Evolutionary conservation across 2,888 invertebrate genomes (phyloP).

Genomic region (Eristalinus aeneus): DNA sequence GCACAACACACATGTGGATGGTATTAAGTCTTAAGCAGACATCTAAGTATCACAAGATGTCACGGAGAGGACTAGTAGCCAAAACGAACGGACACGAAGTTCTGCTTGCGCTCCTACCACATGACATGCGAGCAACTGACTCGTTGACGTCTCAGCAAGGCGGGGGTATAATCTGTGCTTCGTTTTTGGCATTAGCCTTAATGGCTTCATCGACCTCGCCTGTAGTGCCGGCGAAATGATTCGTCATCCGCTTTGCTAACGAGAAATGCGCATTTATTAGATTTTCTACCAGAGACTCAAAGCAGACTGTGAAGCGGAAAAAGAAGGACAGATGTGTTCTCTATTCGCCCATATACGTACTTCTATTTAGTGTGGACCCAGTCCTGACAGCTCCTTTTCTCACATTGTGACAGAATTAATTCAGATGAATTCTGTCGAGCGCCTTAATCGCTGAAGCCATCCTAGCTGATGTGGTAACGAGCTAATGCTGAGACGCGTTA

Average conservation of each 20-base stretch:
- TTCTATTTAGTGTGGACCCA: constrained; percentile 4
- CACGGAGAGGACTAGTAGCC: constrained; percentile 40
- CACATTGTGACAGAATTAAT: constrained; percentile 56
- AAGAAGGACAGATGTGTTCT: neutral
- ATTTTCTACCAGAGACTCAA: neutral
- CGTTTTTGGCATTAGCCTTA: constrained; percentile 26
- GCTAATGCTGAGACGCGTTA: constrained; percentile 18
- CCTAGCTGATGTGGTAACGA: constrained; percentile 10
- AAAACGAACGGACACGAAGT: constrained; percentile 46
- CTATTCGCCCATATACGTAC: constrained; percentile 2
- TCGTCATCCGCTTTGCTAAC: neutral
- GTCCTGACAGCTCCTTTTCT: constrained; percentile 58
- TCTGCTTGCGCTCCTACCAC: constrained; percentile 44
- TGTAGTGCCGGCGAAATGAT: constrained; percentile 5
- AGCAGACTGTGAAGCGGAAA: neutral
- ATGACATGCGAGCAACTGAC: constrained; percentile 39
- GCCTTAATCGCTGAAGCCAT: constrained; percentile 12
- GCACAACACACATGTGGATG: constrained; percentile 22
- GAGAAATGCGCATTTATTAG: constrained; percentile 20
- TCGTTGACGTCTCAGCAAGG: neutral
- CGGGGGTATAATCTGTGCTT: constrained; percentile 26
- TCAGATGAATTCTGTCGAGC: constrained; percentile 27
- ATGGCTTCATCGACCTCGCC: constrained; percentile 38
- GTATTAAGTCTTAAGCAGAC: constrained; percentile 49
- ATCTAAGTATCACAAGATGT: constrained; percentile 44